Evolutionary conservation across 1,140 invertebrate species (phyloP).

Genomic region (Ruditapes philippinarum): DNA sequence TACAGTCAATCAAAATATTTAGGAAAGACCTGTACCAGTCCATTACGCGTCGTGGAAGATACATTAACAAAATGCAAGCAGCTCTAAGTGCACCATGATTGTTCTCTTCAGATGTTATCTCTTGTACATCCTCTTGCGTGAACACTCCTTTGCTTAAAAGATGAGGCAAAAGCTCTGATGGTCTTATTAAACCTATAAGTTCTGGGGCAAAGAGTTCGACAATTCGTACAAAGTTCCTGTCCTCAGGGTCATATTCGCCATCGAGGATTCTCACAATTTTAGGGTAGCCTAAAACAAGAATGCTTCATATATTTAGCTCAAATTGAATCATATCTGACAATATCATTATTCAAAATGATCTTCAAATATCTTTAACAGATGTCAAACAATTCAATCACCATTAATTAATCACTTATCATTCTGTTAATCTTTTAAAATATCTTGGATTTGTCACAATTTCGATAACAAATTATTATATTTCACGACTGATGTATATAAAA

Average conservation of each 20-base stretch:
- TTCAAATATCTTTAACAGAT: too few species aligned
- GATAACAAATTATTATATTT: too few species aligned
- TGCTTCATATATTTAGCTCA: too few species aligned
- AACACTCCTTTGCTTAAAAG: neutral
- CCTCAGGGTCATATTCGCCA: slow-evolving; percentile 4
- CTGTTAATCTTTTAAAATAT: too few species aligned
- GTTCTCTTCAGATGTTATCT: neutral
- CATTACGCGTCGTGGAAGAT: neutral
- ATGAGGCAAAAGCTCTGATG: neutral
- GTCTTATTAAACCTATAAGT: neutral
- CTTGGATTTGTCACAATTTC: too few species aligned
- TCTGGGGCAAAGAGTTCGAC: slow-evolving; percentile 12
- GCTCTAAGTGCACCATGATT: slow-evolving; percentile 8
- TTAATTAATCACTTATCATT: too few species aligned
- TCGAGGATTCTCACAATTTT: slow-evolving; percentile 6
- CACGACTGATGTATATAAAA: too few species aligned
- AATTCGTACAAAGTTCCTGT: neutral
- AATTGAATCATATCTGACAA: too few species aligned
- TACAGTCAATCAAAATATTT: neutral
- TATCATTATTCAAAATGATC: too few species aligned
- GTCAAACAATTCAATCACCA: too few species aligned
- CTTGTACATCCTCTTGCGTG: neutral
- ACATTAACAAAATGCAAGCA: neutral
- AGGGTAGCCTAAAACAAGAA: neutral
- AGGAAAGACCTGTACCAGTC: slow-evolving; percentile 3